Base-by-base conservation (phyloP, 2,888 invertebrate genomes). In the Lydus trimaculatus region DNA sequence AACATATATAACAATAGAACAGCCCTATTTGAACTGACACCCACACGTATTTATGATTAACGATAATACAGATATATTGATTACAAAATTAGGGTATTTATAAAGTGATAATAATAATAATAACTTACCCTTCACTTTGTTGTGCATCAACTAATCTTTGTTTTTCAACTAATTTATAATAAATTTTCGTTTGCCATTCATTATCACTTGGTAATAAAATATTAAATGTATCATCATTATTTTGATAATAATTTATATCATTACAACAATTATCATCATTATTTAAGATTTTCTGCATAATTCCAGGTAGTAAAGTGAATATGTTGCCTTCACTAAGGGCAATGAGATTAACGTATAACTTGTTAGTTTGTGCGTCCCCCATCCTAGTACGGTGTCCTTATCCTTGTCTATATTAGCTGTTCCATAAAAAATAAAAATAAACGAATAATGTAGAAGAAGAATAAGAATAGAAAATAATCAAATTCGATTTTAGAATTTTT, bases 131-230 rank as follows among this genome's bases (percentile, higher is more conserved):
- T 43, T 64, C 56, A 23, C 58, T 36, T 36, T 73, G 78, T 76
- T 70, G 77, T 77, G 69, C 81, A 69, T 86, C 86, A 61, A 82
- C 81, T 72, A 85, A 83, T 77, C 91, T 88, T 81, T 92, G 92
- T 80, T 90, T 85, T 58, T 89, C 89, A 17, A 93, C 91, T 72
- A 92, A 85, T 69, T 87, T 86, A 80, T 91, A 91, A 80, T 93
- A 93, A 80, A 91, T 90, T 73, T 89, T 89, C 52, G 90, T 87
- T 68, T 91, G 86, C 89, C 91, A 93, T 39, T 89, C 89, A 74
- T 87, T 89, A 78, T 92, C 91, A 77, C 92, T 92, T 11, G 92
- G 92, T 48, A 92, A 85, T 43, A 91, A 87, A 67, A 92, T 86
- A 56, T 87, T 87, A 71, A 79, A 76, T 31, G 76, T 73, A 25